These are phyloP conservation scores for Antechinus stuartii DNA, from an alignment of 2,113 vertebrate genomes.

Conservation along the genomic window DNA sequence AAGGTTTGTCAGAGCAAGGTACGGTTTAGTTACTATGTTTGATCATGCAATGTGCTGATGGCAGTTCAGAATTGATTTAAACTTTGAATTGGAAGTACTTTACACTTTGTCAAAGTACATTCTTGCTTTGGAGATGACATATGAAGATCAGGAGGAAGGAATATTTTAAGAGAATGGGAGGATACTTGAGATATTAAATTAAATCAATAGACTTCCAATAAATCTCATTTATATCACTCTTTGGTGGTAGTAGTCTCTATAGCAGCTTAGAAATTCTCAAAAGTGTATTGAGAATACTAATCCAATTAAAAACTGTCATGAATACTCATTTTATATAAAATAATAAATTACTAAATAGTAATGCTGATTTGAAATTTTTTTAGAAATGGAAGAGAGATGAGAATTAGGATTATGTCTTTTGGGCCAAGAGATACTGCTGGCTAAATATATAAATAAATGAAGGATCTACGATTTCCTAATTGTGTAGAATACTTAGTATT, in stretches of 20 bases:
- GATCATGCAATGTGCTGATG: constrained; percentile 4
- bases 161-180: background rate
- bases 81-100: constrained; percentile 22
- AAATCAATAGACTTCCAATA: background rate
- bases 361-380: background rate
- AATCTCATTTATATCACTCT: constrained; percentile 12
- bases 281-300: background rate
- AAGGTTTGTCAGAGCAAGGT: background rate
- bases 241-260: background rate
- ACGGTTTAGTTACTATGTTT: constrained; percentile 15
- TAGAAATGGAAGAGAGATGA: background rate
- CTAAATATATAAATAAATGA: constrained; percentile 8
- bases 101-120: background rate
- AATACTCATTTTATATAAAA: background rate
- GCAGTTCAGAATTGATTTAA: constrained; percentile 25
- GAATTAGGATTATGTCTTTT: background rate
- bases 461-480: background rate
- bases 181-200: constrained; percentile 22
- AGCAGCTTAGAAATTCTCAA: background rate
- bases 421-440: background rate
- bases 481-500: background rate
- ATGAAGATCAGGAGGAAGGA: background rate
- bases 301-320: background rate
- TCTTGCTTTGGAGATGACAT: background rate
- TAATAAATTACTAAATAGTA: background rate